Evolutionary conservation across 2,797 vertebrate genomes (phyloP).

Genomic region (Sarcophilus harrisii): DNA sequence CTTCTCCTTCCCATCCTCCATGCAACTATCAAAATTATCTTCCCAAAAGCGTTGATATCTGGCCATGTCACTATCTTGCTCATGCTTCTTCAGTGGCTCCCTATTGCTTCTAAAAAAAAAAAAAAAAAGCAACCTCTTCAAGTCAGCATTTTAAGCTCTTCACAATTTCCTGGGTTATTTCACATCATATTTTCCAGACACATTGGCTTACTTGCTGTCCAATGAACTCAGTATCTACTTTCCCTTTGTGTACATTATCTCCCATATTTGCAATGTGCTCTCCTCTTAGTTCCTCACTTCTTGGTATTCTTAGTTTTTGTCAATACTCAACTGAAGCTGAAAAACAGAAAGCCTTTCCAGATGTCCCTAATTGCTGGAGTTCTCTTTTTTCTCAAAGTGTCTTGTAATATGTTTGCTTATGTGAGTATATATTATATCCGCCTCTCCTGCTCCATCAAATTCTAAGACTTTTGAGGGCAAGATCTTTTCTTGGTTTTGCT

Average conservation of each 20-base stretch:
- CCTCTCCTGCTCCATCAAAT: background rate
- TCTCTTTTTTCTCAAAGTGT: background rate
- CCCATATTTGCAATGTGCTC: background rate
- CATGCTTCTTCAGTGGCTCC: background rate
- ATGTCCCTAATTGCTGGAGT: background rate
- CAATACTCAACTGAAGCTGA: background rate
- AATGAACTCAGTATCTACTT: background rate
- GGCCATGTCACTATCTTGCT: background rate
- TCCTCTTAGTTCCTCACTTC: background rate
- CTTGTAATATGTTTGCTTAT: background rate
- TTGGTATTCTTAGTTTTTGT: background rate
- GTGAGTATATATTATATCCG: background rate
- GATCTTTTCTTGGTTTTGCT: background rate
- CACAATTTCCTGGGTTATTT: background rate
- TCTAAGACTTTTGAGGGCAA: background rate
- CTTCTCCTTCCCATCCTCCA: background rate
- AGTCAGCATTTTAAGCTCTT: background rate
- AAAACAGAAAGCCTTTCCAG: background rate
- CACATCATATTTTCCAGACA: background rate
- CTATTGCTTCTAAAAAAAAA: background rate
- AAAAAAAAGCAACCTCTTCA: background rate
- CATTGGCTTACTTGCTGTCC: background rate
- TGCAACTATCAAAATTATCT: background rate
- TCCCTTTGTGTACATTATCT: background rate
- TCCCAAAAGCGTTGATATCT: background rate